Conservation (phyloP, 2,113 vertebrate species). For the Chloebia gouldiae region DNA sequence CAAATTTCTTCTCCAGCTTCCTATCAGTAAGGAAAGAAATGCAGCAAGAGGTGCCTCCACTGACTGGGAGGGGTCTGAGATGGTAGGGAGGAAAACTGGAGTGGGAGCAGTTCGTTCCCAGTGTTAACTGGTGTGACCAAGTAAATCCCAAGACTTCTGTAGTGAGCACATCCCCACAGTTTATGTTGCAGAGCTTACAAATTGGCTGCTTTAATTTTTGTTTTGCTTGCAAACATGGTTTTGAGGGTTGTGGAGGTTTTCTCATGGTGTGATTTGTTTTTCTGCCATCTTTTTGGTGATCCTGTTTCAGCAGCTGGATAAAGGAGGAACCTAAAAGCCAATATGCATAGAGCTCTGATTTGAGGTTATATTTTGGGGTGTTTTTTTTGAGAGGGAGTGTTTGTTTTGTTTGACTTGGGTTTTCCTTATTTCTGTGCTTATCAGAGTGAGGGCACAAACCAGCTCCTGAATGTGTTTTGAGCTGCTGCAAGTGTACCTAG, state of each 20-base stretch:
- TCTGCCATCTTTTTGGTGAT: neutral
- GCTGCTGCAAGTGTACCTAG: neutral
- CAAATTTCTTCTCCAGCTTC: conserved; percentile 29
- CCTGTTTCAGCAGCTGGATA: neutral
- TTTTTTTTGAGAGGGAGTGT: accelerated
- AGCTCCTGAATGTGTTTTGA: neutral
- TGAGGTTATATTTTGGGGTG: neutral
- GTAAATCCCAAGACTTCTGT: neutral
- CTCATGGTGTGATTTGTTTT: neutral
- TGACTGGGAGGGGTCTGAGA: neutral
- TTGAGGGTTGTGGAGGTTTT: neutral
- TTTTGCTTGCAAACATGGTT: neutral
- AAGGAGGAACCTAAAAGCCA: neutral
- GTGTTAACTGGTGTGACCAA: neutral
- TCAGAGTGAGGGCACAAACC: neutral
- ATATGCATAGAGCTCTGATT: neutral
- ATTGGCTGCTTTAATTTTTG: neutral
- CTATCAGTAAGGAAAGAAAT: neutral
- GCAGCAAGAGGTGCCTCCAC: neutral
- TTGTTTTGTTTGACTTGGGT: neutral
- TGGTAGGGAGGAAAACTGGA: neutral
- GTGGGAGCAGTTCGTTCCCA: neutral
- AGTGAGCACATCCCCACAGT: neutral
- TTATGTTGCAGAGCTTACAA: neutral
- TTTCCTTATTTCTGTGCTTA: neutral